phyloP scores from a whole-genome alignment of 1,140 invertebrate genomes.

The Eueides isabella region DNA sequence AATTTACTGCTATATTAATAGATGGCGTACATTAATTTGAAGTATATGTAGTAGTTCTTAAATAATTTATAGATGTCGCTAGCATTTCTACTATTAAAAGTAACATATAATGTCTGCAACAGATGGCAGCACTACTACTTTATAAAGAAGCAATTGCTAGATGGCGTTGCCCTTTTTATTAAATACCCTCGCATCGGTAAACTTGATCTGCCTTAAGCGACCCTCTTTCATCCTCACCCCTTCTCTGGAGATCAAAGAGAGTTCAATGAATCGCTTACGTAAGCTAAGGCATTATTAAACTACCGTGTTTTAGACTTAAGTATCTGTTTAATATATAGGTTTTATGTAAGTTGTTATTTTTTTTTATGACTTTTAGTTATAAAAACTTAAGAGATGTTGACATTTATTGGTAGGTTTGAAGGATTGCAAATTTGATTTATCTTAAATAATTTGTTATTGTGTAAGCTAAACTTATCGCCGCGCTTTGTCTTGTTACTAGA shows the following conservation, averaged over 20 bases:
- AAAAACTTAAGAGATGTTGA: too few relatives aligned
- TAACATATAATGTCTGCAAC: neutral
- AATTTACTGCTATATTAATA: neutral
- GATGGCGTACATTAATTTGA: neutral
- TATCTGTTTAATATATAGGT: neutral
- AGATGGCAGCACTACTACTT: neutral
- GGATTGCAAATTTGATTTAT: too few relatives aligned
- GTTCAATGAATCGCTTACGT: conserved; percentile 13
- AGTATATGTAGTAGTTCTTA: neutral
- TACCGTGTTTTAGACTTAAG: neutral
- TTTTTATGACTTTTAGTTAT: neutral
- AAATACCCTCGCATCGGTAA: neutral
- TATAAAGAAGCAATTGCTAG: neutral
- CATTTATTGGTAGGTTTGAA: too few relatives aligned
- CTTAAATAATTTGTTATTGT: too few relatives aligned
- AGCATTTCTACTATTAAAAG: neutral
- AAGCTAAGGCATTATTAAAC: neutral
- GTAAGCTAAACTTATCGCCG: too few relatives aligned
- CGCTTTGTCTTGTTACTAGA: too few relatives aligned
- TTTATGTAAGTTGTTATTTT: neutral
- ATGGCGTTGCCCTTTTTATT: neutral
- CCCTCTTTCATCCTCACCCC: conserved; percentile 5
- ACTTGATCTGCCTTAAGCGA: neutral
- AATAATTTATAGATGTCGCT: neutral
- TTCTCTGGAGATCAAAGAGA: conserved; percentile 3